phyloP scores from a whole-genome alignment of 2,113 vertebrate species.

The Indri indri region DNA sequence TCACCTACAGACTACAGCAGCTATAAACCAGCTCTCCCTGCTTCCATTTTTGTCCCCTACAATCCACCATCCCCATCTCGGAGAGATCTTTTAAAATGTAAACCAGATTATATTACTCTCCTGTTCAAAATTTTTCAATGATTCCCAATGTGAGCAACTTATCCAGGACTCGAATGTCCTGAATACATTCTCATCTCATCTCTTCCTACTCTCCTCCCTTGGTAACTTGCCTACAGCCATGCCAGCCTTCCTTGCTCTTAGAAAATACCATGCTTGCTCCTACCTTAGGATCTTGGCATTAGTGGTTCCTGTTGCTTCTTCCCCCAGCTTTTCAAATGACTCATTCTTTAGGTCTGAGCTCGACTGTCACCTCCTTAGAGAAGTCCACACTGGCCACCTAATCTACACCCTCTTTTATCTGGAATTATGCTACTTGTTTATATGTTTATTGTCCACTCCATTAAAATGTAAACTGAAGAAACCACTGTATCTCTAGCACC shows the following conservation, averaged over 20 bases:
- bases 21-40: not conserved
- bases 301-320: not conserved
- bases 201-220: not conserved
- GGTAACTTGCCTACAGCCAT: not conserved
- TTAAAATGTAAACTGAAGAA: not conserved
- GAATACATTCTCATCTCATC: not conserved
- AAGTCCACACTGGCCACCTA: not conserved
- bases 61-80: not conserved
- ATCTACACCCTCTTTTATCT: not conserved
- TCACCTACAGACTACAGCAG: not conserved
- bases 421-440: not conserved
- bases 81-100: not conserved
- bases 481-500: not conserved
- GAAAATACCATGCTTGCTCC: not conserved
- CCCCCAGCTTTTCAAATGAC: not conserved
- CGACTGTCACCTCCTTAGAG: not conserved
- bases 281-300: not conserved
- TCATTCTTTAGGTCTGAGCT: not conserved
- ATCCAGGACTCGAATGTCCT: not conserved
- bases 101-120: not conserved
- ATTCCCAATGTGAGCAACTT: not conserved
- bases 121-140: not conserved
- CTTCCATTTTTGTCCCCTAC: not conserved
- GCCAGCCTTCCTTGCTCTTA: not conserved
- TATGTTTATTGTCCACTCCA: not conserved